Evolutionary conservation across 2,113 vertebrate species (phyloP).

Genomic region (Argyrosomus japonicus): DNA sequence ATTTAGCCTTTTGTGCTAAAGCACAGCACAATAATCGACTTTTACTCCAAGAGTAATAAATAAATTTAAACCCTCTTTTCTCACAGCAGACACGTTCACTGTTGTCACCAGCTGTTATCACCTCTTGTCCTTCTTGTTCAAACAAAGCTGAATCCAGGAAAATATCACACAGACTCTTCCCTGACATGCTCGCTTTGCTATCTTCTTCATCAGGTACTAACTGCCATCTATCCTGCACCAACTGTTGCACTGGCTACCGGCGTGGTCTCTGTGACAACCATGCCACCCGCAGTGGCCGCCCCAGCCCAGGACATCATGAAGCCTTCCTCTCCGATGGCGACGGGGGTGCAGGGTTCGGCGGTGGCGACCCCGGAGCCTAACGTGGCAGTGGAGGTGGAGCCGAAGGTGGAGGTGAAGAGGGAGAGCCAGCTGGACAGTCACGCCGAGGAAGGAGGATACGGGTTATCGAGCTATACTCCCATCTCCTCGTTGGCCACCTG

Average conservation of each 20-base stretch:
- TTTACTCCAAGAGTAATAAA: neutral
- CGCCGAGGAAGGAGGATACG: slow-evolving; percentile 47
- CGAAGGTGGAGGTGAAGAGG: slow-evolving; percentile 70
- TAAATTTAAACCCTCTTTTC: neutral
- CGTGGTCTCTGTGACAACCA: slow-evolving; percentile 81
- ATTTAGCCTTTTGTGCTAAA: neutral
- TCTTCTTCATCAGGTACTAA: slow-evolving; percentile 81
- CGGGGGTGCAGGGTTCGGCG: slow-evolving; percentile 40
- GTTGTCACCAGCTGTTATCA: neutral
- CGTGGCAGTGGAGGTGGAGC: slow-evolving; percentile 38
- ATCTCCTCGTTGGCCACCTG: slow-evolving; percentile 2
- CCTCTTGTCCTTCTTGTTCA: neutral
- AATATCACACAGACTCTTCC: neutral
- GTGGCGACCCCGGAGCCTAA: slow-evolving; percentile 31
- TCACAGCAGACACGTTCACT: neutral
- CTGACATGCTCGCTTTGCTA: neutral
- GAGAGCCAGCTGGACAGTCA: slow-evolving; percentile 53
- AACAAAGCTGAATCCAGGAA: neutral
- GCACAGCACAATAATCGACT: neutral
- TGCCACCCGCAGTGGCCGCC: slow-evolving; percentile 79
- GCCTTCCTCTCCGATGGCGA: slow-evolving; percentile 63
- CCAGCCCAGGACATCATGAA: slow-evolving; percentile 76
- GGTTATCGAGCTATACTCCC: slow-evolving; percentile 3
- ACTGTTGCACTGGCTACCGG: slow-evolving; percentile 81
- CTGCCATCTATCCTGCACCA: slow-evolving; percentile 87